Evolutionary conservation across 2,797 vertebrate species (phyloP), one percentile per base, ranked within the genome.

Genomic region (Geotrypetes seraphini): DNA sequence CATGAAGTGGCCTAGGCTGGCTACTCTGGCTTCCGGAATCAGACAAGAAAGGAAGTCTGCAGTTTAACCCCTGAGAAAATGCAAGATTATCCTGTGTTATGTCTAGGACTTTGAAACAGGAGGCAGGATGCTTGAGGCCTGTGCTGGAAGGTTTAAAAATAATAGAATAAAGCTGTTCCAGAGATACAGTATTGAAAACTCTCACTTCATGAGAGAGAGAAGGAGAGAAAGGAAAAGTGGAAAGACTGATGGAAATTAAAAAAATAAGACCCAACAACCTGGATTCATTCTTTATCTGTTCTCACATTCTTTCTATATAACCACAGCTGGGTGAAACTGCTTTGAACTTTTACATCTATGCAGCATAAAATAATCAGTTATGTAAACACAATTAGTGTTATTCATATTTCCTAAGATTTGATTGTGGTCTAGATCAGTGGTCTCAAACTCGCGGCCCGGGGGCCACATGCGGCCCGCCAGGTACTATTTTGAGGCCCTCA

Each of bases 11-110:
- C 18, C 53, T 66, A 55, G 43, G 57, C 16, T 65, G 19, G 34
- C 43, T 7, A 28, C 4, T 42, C 30, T 19, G 33, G 46, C 61
- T 75, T 78, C 69, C 19, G 7, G 58, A 47, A 38, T 36, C 10
- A 33, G 50, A 29, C 7, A 38, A 74, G 67, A 64, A 75, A 81
- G 78, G 75, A 78, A 80, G 63, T 59, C 67, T 78, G 69, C 44
- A 57, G 49, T 57, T 64, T 67, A 63, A 73, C 63, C 63, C n/a
- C 53, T 12, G 25, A 55, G 19, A 55, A 15, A 36, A 21, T 65
- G 21, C 30, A 58, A 22, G 17, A 23, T 5, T 35, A 16, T 36
- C 22, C 50, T 24, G 4, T 39, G 13, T 33, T 50, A 4, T 44
- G 34, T 50, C 37, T 48, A 13, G 14, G 26, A 18, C 37, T 61